A percentile compares a stretch with the other conserved stretches of the same genome.
Conservation (phyloP, 2,113 vertebrate species). For the Gulo gulo region DNA sequence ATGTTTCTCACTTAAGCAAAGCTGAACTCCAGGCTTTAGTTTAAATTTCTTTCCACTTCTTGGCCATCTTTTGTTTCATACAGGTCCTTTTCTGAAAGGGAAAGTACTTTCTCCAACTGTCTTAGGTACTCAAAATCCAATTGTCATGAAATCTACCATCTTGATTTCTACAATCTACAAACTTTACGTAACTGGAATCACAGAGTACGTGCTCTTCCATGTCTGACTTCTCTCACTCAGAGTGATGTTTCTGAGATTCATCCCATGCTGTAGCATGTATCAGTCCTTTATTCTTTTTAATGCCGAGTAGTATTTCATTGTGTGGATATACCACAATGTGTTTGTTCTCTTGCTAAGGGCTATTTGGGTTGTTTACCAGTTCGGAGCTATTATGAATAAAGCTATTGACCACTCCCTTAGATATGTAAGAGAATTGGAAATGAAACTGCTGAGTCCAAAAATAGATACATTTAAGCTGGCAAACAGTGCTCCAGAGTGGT, state of each 20-base stretch:
- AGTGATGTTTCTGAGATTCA: background rate
- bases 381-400: background rate
- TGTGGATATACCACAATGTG: background rate
- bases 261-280: background rate
- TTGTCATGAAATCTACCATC: background rate
- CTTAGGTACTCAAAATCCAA: slow-evolving; percentile 32
- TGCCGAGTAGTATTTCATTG: background rate
- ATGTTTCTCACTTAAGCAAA: slow-evolving; percentile 28
- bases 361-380: background rate
- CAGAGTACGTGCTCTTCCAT: background rate
- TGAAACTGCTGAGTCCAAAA: background rate
- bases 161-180: background rate
- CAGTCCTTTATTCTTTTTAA: background rate
- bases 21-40: background rate
- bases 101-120: background rate
- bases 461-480: background rate
- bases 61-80: slow-evolving; percentile 20
- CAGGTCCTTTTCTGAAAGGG: slow-evolving; percentile 37
- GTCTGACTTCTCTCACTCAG: background rate
- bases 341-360: background rate
- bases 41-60: slow-evolving; percentile 40
- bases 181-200: background rate
- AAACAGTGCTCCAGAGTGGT: background rate
- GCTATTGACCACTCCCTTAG: background rate
- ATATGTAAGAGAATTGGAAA: background rate